phyloP scores from a whole-genome alignment of 1,140 invertebrate species.

The Rhynchophorus ferrugineus region DNA sequence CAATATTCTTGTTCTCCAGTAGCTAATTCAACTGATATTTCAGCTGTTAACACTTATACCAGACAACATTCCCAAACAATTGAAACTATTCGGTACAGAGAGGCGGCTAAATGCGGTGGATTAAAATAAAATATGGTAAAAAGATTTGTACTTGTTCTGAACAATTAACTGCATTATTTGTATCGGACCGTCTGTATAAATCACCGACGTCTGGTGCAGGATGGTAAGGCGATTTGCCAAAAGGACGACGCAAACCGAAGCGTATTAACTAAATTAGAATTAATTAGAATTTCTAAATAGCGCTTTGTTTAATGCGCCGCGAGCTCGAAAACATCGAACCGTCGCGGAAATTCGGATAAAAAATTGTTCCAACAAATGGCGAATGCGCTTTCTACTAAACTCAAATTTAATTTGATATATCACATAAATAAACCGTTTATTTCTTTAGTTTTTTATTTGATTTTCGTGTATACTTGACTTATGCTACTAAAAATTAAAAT shows the following conservation, averaged over 20 bases:
- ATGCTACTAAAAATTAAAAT: too few species aligned
- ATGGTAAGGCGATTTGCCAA: constrained; percentile 12
- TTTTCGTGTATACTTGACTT: too few species aligned
- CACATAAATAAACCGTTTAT: too few species aligned
- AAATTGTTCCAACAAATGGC: too few species aligned
- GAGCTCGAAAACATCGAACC: background rate
- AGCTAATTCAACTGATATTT: too few species aligned
- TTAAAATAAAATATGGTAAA: background rate
- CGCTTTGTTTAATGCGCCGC: constrained; percentile 1
- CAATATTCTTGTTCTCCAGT: too few species aligned
- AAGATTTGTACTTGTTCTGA: background rate
- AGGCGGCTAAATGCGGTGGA: background rate
- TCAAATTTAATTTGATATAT: too few species aligned
- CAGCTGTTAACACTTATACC: too few species aligned
- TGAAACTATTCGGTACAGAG: background rate
- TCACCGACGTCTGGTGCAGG: constrained; percentile 7
- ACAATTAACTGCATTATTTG: constrained; percentile 7
- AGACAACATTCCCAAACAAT: too few species aligned
- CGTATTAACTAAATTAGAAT: constrained; percentile 11
- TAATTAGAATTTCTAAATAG: constrained; percentile 12
- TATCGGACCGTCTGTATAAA: constrained; percentile 1
- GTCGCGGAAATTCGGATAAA: too few species aligned
- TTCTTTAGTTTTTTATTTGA: too few species aligned
- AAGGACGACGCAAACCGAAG: constrained; percentile 3
- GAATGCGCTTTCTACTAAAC: too few species aligned